Conservation (phyloP, 1,140 invertebrate genomes). For the Heliothis subflexa region DNA sequence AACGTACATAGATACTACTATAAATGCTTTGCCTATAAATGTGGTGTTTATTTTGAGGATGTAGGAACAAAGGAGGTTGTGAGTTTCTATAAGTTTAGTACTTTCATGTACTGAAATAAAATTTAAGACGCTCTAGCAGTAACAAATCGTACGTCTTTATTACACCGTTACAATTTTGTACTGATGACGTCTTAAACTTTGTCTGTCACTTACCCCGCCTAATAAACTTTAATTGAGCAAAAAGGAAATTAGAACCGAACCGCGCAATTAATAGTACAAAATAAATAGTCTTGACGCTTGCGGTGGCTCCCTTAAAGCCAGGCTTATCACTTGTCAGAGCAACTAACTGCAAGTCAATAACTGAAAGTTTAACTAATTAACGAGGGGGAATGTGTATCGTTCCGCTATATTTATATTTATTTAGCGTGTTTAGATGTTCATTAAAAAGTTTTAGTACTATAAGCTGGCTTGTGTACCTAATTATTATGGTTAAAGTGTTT, state of each 20-base stretch:
- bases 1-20: constrained; percentile 9
- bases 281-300: constrained; percentile 20
- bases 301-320: not conserved
- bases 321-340: constrained; percentile 33
- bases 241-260: constrained; percentile 10
- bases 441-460: constrained; percentile 50
- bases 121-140: too few relatives aligned
- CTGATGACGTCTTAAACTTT: too few relatives aligned
- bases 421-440: constrained; percentile 56
- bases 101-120: too few relatives aligned
- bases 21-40: constrained; percentile 6
- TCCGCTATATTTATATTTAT: constrained; percentile 52
- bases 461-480: constrained; percentile 19
- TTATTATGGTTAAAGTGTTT: not conserved
- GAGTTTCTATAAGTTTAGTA: too few relatives aligned
- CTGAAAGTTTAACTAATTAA: constrained; percentile 64
- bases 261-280: constrained; percentile 20
- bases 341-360: constrained; percentile 56
- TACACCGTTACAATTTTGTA: too few relatives aligned
- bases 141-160: too few relatives aligned
- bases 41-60: not conserved
- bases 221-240: not conserved
- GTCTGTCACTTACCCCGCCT: too few relatives aligned
- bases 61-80: too few relatives aligned
- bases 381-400: constrained; percentile 34